A percentile compares a stretch with the other conserved stretches of the same genome.
Evolutionary conservation across 1,140 invertebrate genomes (phyloP).

Genomic region (Eciton burchellii): DNA sequence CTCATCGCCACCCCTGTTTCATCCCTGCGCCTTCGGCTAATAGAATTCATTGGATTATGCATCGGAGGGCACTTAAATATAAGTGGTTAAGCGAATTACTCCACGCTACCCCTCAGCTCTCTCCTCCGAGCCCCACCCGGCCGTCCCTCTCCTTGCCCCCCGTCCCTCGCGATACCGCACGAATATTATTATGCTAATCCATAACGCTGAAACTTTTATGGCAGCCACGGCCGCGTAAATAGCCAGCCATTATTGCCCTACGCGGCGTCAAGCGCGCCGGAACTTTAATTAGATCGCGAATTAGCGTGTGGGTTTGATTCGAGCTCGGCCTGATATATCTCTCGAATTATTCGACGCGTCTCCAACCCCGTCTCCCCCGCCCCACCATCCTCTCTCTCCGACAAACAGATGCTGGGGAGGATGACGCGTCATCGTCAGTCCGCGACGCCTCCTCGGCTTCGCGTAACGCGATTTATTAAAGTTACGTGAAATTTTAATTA

Average conservation of each 20-base stretch:
- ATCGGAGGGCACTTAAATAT: slow-evolving; percentile 70
- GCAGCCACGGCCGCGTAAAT: slow-evolving; percentile 33
- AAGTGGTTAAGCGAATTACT: slow-evolving; percentile 72
- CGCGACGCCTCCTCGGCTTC: no score
- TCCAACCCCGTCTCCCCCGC: no score
- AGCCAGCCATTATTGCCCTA: slow-evolving; percentile 24
- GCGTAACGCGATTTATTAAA: not conserved
- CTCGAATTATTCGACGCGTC: not conserved
- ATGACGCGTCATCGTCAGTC: not conserved
- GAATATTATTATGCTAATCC: slow-evolving; percentile 68
- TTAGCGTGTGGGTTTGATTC: slow-evolving; percentile 33
- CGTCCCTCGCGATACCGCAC: slow-evolving; percentile 49
- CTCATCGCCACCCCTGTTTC: slow-evolving; percentile 26
- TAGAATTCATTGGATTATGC: slow-evolving; percentile 73
- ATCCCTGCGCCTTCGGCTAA: slow-evolving; percentile 42
- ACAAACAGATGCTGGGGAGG: not conserved
- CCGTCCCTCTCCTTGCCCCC: not conserved
- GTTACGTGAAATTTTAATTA: not conserved
- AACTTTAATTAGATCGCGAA: slow-evolving; percentile 46
- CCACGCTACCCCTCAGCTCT: not conserved
- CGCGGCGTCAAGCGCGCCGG: not conserved
- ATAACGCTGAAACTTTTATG: slow-evolving; percentile 37
- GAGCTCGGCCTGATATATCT: slow-evolving; percentile 6
- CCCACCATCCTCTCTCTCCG: not conserved
- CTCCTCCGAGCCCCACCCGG: slow-evolving; percentile 24